Percentiles rank a stretch among this genome's conserved stretches.
These are phyloP conservation scores for Burhinus bistriatus DNA, from an alignment of 2,113 vertebrate species.

Conservation along the genomic window DNA sequence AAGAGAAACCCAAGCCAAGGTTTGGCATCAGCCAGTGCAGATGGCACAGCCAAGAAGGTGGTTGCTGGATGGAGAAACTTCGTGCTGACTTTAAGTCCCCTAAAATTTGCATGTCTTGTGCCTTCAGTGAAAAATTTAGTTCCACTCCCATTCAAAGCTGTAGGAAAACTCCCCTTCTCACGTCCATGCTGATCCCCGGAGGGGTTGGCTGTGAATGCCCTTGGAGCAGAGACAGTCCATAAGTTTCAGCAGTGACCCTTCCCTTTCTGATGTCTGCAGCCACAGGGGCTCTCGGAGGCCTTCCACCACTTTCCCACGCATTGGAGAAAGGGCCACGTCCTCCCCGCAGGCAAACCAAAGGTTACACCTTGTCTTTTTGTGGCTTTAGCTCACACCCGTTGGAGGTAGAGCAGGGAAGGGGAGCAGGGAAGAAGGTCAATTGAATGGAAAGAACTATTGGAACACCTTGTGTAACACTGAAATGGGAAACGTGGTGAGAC, in stretches of 20 bases:
- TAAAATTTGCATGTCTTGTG: not conserved
- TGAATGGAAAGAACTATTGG: not conserved
- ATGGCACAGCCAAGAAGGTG: rapidly evolving
- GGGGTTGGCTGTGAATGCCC: not conserved
- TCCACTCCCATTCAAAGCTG: not conserved
- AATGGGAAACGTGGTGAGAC: rapidly evolving
- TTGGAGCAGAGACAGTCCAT: not conserved
- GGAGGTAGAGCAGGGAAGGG: not conserved
- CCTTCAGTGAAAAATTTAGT: not conserved
- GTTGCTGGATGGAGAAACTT: not conserved
- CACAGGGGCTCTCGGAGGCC: not conserved
- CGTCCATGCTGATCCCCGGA: rapidly evolving
- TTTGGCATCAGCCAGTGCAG: not conserved
- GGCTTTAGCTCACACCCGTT: not conserved
- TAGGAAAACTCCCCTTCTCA: not conserved
- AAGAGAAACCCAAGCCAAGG: not conserved
- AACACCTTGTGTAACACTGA: not conserved
- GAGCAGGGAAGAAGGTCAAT: not conserved
- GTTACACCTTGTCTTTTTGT: not conserved
- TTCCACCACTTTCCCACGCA: rapidly evolving
- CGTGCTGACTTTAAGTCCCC: not conserved
- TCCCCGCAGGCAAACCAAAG: not conserved
- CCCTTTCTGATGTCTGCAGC: not conserved
- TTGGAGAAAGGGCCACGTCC: not conserved
- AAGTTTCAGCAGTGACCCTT: not conserved